Conservation (phyloP, 2,888 invertebrate species). For the Ecliptopera silaceata region DNA sequence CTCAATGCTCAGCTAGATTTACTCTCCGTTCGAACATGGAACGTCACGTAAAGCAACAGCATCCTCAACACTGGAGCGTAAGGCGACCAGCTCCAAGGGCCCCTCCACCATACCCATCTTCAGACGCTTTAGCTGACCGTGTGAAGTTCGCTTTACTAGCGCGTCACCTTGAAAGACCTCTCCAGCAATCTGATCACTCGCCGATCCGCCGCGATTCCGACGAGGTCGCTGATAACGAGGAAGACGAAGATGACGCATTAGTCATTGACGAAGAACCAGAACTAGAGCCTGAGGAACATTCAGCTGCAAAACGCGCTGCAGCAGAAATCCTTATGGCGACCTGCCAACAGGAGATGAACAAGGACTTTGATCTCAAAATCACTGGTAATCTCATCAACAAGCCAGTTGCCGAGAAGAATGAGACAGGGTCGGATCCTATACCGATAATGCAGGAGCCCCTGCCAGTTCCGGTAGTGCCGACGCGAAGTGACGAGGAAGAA, state of each 20-base stretch:
- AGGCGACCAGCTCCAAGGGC: conserved; percentile 83
- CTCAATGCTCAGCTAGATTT: conserved; percentile 94
- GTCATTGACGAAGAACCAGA: conserved; percentile 86
- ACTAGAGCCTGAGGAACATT: conserved; percentile 60
- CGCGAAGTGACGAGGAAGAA: conserved; percentile 84
- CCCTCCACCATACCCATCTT: conserved; percentile 65
- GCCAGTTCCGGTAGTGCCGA: conserved; percentile 86
- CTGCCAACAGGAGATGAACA: conserved; percentile 71
- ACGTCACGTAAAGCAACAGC: conserved; percentile 96
- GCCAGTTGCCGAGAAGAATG: conserved; percentile 67
- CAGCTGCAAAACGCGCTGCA: conserved; percentile 81
- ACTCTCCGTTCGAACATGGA: conserved; percentile 97
- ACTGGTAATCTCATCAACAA: conserved; percentile 84
- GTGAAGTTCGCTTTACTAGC: conserved; percentile 90
- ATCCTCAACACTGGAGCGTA: conserved; percentile 94
- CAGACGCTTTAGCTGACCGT: conserved; percentile 65
- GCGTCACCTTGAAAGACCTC: conserved; percentile 87
- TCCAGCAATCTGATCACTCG: conserved; percentile 68
- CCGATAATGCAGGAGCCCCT: conserved; percentile 87
- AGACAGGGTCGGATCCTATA: conserved; percentile 70
- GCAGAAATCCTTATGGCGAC: conserved; percentile 83
- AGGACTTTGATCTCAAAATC: conserved; percentile 81
- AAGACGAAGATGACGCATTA: conserved; percentile 86
- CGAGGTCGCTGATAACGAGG: conserved; percentile 84
- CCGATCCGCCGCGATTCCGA: conserved; percentile 75